Evolutionary conservation across 2,797 vertebrate species (phyloP), one percentile per base, ranked within the genome.

Genomic region (Protosalanx chinensis): DNA sequence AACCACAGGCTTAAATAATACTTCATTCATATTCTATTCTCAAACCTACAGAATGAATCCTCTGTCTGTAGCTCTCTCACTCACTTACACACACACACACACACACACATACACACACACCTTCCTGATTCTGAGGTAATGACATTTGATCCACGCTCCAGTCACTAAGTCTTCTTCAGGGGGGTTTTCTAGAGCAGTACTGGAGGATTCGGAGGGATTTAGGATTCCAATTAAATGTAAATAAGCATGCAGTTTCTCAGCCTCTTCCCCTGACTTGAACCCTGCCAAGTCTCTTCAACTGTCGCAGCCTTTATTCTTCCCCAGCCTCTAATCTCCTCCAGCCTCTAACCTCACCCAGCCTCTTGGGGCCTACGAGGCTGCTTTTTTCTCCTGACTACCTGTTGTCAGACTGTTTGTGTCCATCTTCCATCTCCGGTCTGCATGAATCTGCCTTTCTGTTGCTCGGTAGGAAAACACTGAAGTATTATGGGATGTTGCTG

Each of bases 181-280:
- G 72, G 74, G 33, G 57, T 53, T 71, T 71, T 20, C 13, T 6
- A 5, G 59, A 58, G 12, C 53, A 20, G 37, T 16, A n/a, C 70
- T 67, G 69, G 58, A 58, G 74, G 70, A 72, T 72, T 70, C 16
- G 23, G 30, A 68, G n/a, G 64, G 73, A 76, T 80, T 81, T 81
- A 68, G 67, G 61, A 73, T 82, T 80, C 70, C 82, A 82, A 79
- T 79, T 70, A 76, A 83, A 84, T 85, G 78, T 76, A 82, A 85
- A 85, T 82, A 53, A 82, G 68, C 69, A 51, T 49, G 30, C 72
- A 27, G 33, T n/a, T 46, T 46, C 10, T 46, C 41, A 46, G 41
- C 41, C 41, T 46, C 41, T 41, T 41, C 12, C 12, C 12, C 12
- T 41, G 37, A 1, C 37, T 41, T 41, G 8, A 7, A 41, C 37